These are phyloP conservation scores for Lerema accius DNA, from an alignment of 1,140 invertebrate species.

Conservation along the genomic window DNA sequence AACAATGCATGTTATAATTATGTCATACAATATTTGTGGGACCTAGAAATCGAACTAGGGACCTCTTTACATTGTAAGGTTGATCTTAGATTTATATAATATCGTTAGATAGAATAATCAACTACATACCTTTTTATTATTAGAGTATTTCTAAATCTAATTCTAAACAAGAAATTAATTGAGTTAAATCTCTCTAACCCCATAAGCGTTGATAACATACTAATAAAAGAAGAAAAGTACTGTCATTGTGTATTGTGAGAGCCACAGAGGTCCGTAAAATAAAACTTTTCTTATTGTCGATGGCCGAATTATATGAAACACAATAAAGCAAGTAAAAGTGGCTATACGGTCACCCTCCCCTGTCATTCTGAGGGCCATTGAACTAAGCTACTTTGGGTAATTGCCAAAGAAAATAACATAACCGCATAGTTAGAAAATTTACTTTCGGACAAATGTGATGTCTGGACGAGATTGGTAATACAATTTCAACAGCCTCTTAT, in stretches of 20 bases:
- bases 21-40: too few species aligned
- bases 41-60: too few species aligned
- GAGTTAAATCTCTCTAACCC: conserved; percentile 26
- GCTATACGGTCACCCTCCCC: conserved; percentile 40
- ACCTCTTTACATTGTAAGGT: too few species aligned
- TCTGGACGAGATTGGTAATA: not conserved
- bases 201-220: conserved; percentile 38
- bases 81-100: too few species aligned
- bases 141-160: too few species aligned
- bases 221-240: conserved; percentile 46
- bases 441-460: not conserved
- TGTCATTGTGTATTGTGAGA: conserved; percentile 4
- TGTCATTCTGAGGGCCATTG: conserved; percentile 26
- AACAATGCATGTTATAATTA: too few species aligned
- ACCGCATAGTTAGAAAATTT: conserved; percentile 12
- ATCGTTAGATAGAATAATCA: too few species aligned
- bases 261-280: conserved; percentile 41
- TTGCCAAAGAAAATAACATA: conserved; percentile 33
- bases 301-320: conserved; percentile 46
- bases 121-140: too few species aligned
- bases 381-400: conserved; percentile 38
- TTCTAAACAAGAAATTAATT: conserved; percentile 33
- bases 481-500: not conserved
- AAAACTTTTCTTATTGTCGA: conserved; percentile 47
- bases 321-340: conserved; percentile 47